Percentiles rank a stretch among this genome's conserved stretches.
Evolutionary conservation across 2,888 invertebrate species (phyloP).

Genomic region (Aphelenchoides bicaudatus): DNA sequence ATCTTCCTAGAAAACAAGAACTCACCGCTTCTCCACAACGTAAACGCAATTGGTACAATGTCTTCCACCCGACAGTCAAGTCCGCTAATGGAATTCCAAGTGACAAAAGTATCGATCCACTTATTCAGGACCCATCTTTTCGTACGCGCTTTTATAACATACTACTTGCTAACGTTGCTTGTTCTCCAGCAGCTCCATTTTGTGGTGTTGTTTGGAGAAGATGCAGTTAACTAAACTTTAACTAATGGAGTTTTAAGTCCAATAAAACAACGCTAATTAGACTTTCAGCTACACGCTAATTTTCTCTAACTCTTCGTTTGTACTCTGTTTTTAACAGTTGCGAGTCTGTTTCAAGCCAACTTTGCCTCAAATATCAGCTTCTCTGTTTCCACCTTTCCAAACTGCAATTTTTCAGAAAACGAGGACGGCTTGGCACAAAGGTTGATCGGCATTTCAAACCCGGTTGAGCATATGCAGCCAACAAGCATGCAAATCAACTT

Average conservation of each 20-base stretch:
- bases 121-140: slow-evolving; percentile 32
- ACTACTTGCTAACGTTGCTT: too few relatives aligned
- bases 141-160: slow-evolving; percentile 15
- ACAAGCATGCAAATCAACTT: slow-evolving; percentile 37
- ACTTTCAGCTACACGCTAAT: too few relatives aligned
- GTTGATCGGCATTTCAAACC: slow-evolving; percentile 13
- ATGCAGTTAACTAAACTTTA: too few relatives aligned
- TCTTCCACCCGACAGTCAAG: slow-evolving; percentile 13
- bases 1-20: slow-evolving; percentile 7
- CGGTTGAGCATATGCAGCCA: slow-evolving; percentile 20
- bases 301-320: too few relatives aligned
- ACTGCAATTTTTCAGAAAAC: not conserved
- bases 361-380: too few relatives aligned
- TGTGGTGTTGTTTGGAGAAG: too few relatives aligned
- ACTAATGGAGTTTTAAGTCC: too few relatives aligned
- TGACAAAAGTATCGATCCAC: slow-evolving; percentile 52
- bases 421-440: slow-evolving; percentile 7
- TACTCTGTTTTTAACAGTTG: too few relatives aligned
- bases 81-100: slow-evolving; percentile 38
- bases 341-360: too few relatives aligned
- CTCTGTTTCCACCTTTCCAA: not conserved
- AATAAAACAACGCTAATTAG: too few relatives aligned
- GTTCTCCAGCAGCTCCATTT: too few relatives aligned
- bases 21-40: not conserved
- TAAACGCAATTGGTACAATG: slow-evolving; percentile 2